A percentile compares a stretch with the other conserved stretches of the same genome.
Evolutionary conservation across 2,113 vertebrate species (phyloP).

Genomic region (Cryptotis parvus): DNA sequence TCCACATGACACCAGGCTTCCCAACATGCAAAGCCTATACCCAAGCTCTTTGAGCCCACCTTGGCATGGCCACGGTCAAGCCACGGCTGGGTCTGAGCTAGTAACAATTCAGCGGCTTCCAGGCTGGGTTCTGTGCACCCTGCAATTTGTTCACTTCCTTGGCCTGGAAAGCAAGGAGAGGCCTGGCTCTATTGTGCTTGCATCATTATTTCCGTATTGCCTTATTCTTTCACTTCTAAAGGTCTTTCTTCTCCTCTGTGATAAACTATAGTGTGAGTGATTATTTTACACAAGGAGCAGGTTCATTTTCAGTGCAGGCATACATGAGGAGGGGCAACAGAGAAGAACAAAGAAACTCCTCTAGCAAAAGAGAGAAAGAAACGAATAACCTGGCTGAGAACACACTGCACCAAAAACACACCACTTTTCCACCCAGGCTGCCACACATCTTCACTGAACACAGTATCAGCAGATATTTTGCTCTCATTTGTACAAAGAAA

Average conservation of each 20-base stretch:
- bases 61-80: neutral
- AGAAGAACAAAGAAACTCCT: conserved; percentile 59
- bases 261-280: conserved; percentile 57
- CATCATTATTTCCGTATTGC: neutral
- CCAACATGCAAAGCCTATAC: too few species aligned
- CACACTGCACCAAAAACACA: neutral
- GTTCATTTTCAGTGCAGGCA: conserved; percentile 73
- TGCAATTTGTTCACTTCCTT: neutral
- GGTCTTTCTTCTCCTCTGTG: conserved; percentile 56
- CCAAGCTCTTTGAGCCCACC: too few species aligned
- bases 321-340: conserved; percentile 27
- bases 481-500: conserved; percentile 35
- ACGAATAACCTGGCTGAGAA: neutral
- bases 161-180: conserved; percentile 17
- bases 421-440: neutral
- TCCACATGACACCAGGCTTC: too few species aligned
- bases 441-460: neutral
- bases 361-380: neutral
- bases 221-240: conserved; percentile 70
- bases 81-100: neutral
- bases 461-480: neutral
- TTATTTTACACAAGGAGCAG: conserved; percentile 59
- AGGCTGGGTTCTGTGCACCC: neutral
- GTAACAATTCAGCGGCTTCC: neutral
- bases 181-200: neutral